Base-by-base conservation (phyloP, 2,888 invertebrate genomes). In the Creontiades dilutus region DNA sequence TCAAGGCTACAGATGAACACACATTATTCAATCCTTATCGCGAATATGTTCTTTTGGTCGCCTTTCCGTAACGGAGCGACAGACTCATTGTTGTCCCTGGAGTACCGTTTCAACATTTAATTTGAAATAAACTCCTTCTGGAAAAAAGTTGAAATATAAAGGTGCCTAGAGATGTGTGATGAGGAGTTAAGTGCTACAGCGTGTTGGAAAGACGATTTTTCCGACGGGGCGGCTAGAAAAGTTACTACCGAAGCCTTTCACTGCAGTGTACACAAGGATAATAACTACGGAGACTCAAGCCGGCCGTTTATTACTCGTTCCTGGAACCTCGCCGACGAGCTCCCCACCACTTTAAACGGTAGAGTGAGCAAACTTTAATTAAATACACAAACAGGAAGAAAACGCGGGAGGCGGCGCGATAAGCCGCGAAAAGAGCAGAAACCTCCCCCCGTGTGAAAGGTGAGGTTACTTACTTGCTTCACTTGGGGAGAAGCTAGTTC, bases 371-470 rank as follows among this genome's bases (percentile, higher is more conserved):
- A 68, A 68, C 68, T 68, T 68, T 68, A 68, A 68, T 68, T 68
- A 68, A 68, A 68, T 68, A 68, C 68, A 23, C 68, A 68, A 68
- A 68, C 68, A 68, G 9, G 23, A 68, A 68, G 68, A 68, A 19
- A 68, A 68, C 68, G 68, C 11, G 23, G 19, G 19, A 19, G 23
- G 61, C 9, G 3, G 19, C 61, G 27, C 68, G 68, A 68, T 68
- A 68, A 68, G 68, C 68, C 68, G 23, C 23, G 68, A 68, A 68
- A 68, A 68, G 68, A 23, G 19, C 52, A 37, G 37, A 37, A 37
- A 37, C 3, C 37, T 7, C 0, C n/a, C 37, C 37, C 0, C n/a
- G 57, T n/a, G 57, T 57, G 57, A 57, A 57, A 57, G 52, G 52
- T 16, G 52, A 52, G 57, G 57, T 57, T 57, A 57, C 23, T 9